Evolutionary conservation across 2,888 invertebrate species (phyloP).

Genomic region (Celastrina argiolus): DNA sequence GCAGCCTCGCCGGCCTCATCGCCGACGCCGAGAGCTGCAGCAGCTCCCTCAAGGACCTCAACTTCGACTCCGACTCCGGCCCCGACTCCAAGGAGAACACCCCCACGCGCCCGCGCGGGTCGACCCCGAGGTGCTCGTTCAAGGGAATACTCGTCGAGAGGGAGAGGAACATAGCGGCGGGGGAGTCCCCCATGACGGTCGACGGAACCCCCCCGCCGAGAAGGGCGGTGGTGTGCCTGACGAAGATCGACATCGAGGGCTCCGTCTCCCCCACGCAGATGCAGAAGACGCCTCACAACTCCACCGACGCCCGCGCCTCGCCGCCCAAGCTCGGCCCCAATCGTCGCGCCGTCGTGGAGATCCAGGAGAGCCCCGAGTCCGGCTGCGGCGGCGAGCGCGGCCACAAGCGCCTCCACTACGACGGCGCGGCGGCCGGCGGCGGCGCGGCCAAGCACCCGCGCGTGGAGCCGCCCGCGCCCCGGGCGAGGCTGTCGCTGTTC

Average conservation of each 20-base stretch:
- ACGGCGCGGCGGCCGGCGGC: conserved; percentile 51
- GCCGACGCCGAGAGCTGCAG: conserved; percentile 74
- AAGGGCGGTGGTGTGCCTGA: conserved; percentile 52
- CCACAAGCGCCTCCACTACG: conserved; percentile 60
- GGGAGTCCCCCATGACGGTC: not conserved
- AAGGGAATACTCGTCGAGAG: conserved; percentile 64
- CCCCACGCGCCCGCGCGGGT: conserved; percentile 54
- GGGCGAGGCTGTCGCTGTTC: conserved; percentile 66
- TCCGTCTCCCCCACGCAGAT: conserved; percentile 62
- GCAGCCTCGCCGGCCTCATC: conserved; percentile 65
- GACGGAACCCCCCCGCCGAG: conserved; percentile 44
- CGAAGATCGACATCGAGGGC: conserved; percentile 58
- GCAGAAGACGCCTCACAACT: conserved; percentile 66
- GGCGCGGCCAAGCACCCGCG: conserved; percentile 58
- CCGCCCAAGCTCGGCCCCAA: conserved; percentile 63
- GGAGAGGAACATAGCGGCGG: conserved; percentile 46
- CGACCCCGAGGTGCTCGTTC: conserved; percentile 62
- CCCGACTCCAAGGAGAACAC: conserved; percentile 71
- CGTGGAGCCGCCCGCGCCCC: conserved; percentile 55
- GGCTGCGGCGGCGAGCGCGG: conserved; percentile 58
- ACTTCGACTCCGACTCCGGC: conserved; percentile 68
- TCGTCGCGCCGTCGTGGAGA: conserved; percentile 53
- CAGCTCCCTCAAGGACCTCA: conserved; percentile 70
- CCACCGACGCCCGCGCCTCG: conserved; percentile 50
- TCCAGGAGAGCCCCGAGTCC: conserved; percentile 64